Evolutionary conservation across 2,113 vertebrate species (phyloP).

Genomic region (Anoura caudifer): DNA sequence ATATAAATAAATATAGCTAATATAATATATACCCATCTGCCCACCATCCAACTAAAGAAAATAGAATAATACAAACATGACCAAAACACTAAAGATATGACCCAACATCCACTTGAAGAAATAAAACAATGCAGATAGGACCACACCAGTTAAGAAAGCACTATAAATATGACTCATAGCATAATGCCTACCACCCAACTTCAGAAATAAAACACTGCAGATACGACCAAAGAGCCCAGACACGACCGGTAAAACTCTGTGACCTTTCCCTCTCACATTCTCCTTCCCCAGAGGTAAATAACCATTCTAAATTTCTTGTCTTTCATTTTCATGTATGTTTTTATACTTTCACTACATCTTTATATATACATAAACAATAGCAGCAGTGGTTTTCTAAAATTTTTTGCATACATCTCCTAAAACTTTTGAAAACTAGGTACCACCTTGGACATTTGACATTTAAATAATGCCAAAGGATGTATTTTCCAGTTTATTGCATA

Average conservation of each 20-base stretch:
- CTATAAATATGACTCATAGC: not conserved
- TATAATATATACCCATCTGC: not conserved
- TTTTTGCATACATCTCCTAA: not conserved
- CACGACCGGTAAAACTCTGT: not conserved
- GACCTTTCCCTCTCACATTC: not conserved
- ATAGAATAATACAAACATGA: not conserved
- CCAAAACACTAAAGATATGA: not conserved
- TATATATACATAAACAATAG: not conserved
- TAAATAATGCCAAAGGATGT: constrained; percentile 26
- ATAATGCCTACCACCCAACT: not conserved
- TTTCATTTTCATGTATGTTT: not conserved
- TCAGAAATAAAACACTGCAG: not conserved
- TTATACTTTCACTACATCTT: not conserved
- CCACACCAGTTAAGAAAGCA: not conserved
- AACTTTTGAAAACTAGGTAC: constrained; percentile 26
- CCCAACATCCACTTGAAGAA: not conserved
- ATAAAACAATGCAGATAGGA: not conserved
- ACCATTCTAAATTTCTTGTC: not conserved
- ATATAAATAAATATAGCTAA: constrained; percentile 18
- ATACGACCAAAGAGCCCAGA: not conserved
- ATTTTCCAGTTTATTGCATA: constrained; percentile 11
- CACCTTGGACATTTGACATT: not conserved
- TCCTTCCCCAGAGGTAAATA: not conserved
- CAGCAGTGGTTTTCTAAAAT: not conserved
- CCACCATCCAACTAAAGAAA: not conserved